Percentiles rank a stretch among this genome's conserved stretches.
These are phyloP conservation scores for Pogonomyrmex barbatus DNA, from an alignment of 1,140 invertebrate genomes.

Conservation along the genomic window DNA sequence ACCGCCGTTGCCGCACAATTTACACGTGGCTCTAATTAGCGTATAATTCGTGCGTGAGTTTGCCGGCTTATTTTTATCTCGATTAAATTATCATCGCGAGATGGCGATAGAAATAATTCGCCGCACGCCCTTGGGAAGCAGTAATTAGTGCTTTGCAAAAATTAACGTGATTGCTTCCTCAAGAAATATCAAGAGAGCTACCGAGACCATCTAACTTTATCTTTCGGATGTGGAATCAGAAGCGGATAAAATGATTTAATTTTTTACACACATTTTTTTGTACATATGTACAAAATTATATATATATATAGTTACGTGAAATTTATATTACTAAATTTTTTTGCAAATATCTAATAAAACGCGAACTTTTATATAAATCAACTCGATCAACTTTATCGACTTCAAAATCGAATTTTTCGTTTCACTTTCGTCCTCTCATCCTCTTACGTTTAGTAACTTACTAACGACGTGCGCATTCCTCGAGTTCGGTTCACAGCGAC, in stretches of 20 bases:
- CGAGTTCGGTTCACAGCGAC: constrained; percentile 65
- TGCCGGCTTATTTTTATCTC: constrained; percentile 29
- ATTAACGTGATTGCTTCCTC: constrained; percentile 25
- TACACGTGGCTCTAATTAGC: constrained; percentile 44
- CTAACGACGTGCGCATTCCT: constrained; percentile 61
- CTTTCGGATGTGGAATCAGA: background rate
- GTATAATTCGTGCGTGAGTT: constrained; percentile 35
- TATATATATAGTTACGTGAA: background rate
- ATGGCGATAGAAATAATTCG: constrained; percentile 19
- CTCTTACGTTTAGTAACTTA: constrained; percentile 45
- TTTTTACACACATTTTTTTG: background rate
- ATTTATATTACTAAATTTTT: constrained; percentile 1
- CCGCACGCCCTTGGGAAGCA: background rate
- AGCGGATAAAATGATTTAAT: constrained; percentile 9
- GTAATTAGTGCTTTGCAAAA: constrained; percentile 32
- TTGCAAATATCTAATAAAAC: background rate
- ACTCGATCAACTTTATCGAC: background rate
- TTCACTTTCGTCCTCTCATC: constrained; percentile 41
- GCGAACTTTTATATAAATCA: background rate
- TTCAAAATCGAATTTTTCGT: constrained; percentile 3
- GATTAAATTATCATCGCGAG: constrained; percentile 49
- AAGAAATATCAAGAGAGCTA: background rate
- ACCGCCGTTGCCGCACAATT: constrained; percentile 1
- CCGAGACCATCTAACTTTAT: constrained; percentile 21
- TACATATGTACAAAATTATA: background rate